Conservation (phyloP, 2,888 invertebrate genomes). For the Poecilus cupreus region DNA sequence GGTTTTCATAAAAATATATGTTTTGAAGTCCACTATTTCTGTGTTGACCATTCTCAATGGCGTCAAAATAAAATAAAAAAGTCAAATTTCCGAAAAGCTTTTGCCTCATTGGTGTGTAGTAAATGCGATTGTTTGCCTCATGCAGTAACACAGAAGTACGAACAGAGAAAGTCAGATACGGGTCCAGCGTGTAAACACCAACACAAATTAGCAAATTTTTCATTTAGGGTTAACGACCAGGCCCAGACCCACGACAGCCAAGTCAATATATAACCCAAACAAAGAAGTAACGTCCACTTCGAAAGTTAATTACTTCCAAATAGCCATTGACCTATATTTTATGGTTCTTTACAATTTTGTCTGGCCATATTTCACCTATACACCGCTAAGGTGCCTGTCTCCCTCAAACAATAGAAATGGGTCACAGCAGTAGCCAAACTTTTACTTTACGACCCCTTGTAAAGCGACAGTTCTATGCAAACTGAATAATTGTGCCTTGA, state of each 20-base stretch:
- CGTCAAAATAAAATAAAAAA: too few relatives aligned
- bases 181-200: not conserved
- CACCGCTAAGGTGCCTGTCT: not conserved
- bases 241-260: not conserved
- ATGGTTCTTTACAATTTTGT: slow-evolving; percentile 1
- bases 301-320: slow-evolving; percentile 14
- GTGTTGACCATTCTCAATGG: too few relatives aligned
- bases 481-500: not conserved
- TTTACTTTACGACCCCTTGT: slow-evolving; percentile 12
- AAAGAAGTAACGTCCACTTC: not conserved
- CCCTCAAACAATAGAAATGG: slow-evolving; percentile 8
- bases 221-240: not conserved
- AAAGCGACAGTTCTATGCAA: not conserved
- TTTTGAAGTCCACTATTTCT: too few relatives aligned
- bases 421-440: slow-evolving; percentile 28
- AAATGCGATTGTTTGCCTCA: too few relatives aligned
- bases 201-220: not conserved
- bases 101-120: too few relatives aligned
- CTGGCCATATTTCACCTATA: slow-evolving; percentile 17
- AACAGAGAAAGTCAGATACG: not conserved
- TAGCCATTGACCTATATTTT: slow-evolving; percentile 24
- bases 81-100: too few relatives aligned
- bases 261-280: not conserved
- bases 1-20: too few relatives aligned
- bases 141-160: too few relatives aligned